Conservation (phyloP, 2,888 invertebrate species). For the Pristionchus maxplancki region DNA sequence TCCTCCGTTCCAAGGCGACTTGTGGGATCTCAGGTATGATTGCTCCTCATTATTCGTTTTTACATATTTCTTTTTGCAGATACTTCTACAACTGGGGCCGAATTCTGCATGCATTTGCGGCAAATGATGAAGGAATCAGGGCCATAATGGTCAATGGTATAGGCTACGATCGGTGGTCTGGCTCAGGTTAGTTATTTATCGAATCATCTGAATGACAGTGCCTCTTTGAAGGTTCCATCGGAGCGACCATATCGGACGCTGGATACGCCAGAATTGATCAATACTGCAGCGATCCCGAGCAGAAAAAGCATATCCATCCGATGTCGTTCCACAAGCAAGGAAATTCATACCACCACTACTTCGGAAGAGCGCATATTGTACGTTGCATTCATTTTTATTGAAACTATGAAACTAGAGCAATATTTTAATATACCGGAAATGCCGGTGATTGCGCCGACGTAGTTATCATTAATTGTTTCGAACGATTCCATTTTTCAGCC, state of each 20-base stretch:
- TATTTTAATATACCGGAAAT: no score
- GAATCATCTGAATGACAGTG: neutral
- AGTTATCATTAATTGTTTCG: no score
- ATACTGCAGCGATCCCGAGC: neutral
- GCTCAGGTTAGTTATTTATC: neutral
- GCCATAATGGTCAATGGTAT: neutral
- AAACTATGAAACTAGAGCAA: no score
- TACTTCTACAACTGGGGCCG: neutral
- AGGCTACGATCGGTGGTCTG: neutral
- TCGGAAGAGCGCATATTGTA: no score
- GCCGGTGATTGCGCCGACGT: no score
- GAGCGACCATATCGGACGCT: neutral
- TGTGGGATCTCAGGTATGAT: neutral
- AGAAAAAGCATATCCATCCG: neutral
- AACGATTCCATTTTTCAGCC: no score
- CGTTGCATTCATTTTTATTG: no score
- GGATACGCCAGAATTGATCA: neutral
- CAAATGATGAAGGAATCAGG: neutral
- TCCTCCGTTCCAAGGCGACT: neutral
- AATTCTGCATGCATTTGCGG: neutral
- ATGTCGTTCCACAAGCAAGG: neutral
- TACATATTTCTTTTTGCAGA: neutral
- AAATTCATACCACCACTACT: no score
- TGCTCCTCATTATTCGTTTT: no score
- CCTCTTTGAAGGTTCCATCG: neutral